Percentiles rank a stretch among this genome's conserved stretches.
Evolutionary conservation across 92 coral and sea anemone species (phyloP).

Genomic region (Siderastrea radians): DNA sequence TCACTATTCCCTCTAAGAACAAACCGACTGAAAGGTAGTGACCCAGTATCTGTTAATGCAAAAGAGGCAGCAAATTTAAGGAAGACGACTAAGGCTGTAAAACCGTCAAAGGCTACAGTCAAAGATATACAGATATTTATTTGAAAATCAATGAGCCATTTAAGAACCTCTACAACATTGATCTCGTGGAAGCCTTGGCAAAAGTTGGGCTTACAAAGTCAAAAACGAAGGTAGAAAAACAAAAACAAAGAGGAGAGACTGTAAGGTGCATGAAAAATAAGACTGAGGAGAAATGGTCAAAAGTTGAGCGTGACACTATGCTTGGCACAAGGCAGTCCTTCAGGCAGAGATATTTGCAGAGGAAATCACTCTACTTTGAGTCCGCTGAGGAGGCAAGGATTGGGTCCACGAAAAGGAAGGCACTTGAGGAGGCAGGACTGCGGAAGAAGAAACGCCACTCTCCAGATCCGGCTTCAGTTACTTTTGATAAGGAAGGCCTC

Average conservation of each 20-base stretch:
- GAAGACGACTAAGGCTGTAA: background rate
- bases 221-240: slow-evolving; percentile 14
- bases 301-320: slow-evolving; percentile 29
- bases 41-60: background rate
- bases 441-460: slow-evolving; percentile 32
- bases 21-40: background rate
- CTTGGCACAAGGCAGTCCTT: slow-evolving; percentile 34
- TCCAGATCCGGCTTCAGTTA: slow-evolving; percentile 5
- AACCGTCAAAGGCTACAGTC: background rate
- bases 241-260: background rate
- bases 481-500: slow-evolving; percentile 19
- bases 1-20: slow-evolving; percentile 1
- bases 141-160: slow-evolving; percentile 5
- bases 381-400: background rate
- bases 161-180: background rate
- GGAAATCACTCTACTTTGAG: slow-evolving; percentile 29
- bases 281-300: slow-evolving; percentile 7
- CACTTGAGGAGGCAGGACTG: slow-evolving; percentile 3
- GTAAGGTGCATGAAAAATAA: background rate
- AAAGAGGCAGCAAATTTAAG: slow-evolving; percentile 10
- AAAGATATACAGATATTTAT: slow-evolving; percentile 6
- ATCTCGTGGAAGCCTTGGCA: slow-evolving; percentile 12
- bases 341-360: slow-evolving; percentile 9
- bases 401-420: slow-evolving; percentile 13
- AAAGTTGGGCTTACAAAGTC: slow-evolving; percentile 8